These are phyloP conservation scores for Chrysolina oricalcia DNA, from an alignment of 2,888 invertebrate genomes.

Conservation along the genomic window DNA sequence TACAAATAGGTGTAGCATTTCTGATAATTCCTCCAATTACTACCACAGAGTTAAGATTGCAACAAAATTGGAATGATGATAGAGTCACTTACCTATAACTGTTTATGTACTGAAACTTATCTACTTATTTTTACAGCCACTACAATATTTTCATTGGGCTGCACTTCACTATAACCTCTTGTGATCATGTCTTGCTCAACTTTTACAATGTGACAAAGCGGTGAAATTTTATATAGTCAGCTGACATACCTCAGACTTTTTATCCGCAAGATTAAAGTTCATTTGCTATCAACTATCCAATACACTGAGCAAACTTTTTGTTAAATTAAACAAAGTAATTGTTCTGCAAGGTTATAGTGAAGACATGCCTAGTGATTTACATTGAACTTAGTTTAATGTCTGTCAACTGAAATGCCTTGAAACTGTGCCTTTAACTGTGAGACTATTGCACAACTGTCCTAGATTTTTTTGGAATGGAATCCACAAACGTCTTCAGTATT, in stretches of 20 bases:
- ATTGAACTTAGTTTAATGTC: background rate
- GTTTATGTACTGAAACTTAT: constrained; percentile 15
- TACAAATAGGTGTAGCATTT: no score
- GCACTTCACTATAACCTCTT: background rate
- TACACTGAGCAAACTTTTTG: background rate
- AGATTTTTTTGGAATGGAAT: constrained; percentile 6
- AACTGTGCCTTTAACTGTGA: constrained; percentile 37
- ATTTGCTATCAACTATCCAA: background rate
- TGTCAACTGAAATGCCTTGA: constrained; percentile 33
- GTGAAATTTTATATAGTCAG: no score
- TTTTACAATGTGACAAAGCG: background rate
- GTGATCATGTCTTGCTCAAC: background rate
- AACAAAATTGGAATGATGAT: constrained; percentile 3
- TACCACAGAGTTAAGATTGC: background rate
- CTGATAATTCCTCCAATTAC: no score
- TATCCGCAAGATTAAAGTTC: background rate
- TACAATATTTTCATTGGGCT: background rate
- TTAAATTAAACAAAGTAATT: background rate
- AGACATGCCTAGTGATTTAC: background rate
- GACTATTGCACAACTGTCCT: constrained; percentile 26
- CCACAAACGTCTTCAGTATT: constrained; percentile 22
- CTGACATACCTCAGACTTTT: background rate
- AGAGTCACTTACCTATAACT: background rate
- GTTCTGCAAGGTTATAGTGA: background rate
- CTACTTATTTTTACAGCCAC: background rate